phyloP scores from a whole-genome alignment of 1,140 invertebrate genomes.

The Zaprionus ornatus region DNA sequence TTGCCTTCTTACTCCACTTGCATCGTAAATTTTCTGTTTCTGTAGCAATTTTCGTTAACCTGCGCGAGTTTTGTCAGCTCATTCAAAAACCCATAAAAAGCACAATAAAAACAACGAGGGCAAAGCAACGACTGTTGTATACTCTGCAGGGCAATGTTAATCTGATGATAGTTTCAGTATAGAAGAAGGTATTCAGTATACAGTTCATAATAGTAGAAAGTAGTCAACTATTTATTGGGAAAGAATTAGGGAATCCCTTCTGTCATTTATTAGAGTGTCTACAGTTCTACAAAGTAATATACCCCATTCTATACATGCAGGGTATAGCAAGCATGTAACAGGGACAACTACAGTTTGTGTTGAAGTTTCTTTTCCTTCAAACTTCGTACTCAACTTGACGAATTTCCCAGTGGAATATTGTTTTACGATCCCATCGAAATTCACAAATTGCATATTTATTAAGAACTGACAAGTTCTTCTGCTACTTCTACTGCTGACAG shows the following conservation, averaged over 20 bases:
- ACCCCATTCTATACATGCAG: background rate
- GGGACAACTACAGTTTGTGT: background rate
- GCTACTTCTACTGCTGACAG: background rate
- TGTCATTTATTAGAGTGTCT: too few relatives aligned
- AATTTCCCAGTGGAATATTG: background rate
- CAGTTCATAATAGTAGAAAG: too few relatives aligned
- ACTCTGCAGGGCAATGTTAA: background rate
- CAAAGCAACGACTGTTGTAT: background rate
- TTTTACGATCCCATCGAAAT: background rate
- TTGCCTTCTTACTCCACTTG: slow-evolving; percentile 39
- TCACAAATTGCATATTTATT: background rate
- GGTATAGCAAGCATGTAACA: background rate
- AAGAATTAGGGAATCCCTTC: too few relatives aligned
- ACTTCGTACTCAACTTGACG: background rate
- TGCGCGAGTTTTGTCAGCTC: slow-evolving; percentile 58
- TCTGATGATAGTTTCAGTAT: too few relatives aligned
- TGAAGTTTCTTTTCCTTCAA: background rate
- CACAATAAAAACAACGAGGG: slow-evolving; percentile 43
- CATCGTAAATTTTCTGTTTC: slow-evolving; percentile 2
- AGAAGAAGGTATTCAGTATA: too few relatives aligned
- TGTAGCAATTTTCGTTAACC: slow-evolving; percentile 52
- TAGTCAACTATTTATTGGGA: too few relatives aligned
- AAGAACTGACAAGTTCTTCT: background rate
- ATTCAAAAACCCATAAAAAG: slow-evolving; percentile 60
- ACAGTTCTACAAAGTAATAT: background rate